Conservation (phyloP, 2,113 vertebrate genomes). For the Paradisaea rubra region DNA sequence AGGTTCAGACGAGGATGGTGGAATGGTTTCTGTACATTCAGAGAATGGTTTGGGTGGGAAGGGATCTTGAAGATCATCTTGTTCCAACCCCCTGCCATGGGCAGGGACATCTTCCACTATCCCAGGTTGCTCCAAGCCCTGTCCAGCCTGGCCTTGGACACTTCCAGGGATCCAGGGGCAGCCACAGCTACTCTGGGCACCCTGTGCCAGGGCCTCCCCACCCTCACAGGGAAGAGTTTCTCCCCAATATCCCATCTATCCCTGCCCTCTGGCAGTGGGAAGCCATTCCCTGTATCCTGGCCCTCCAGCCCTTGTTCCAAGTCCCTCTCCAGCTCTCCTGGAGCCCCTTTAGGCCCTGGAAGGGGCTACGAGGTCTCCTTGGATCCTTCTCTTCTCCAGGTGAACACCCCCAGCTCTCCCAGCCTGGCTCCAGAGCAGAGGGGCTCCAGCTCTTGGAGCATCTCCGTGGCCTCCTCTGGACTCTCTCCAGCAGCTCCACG, state of each 20-base stretch:
- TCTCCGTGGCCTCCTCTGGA: fast-evolving
- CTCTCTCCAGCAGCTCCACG: fast-evolving
- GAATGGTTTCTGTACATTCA: neutral
- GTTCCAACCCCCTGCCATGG: neutral
- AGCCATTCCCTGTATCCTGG: neutral
- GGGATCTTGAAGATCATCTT: fast-evolving
- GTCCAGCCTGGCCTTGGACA: fast-evolving
- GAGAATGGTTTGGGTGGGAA: neutral
- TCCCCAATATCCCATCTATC: fast-evolving
- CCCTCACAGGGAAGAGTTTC: neutral
- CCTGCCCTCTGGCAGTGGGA: fast-evolving
- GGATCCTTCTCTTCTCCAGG: neutral
- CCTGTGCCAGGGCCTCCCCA: fast-evolving
- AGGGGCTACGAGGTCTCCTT: neutral
- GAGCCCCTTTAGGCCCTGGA: neutral
- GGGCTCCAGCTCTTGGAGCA: fast-evolving
- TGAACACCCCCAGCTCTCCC: neutral
- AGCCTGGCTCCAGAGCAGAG: neutral
- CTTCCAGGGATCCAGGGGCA: neutral
- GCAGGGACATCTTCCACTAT: neutral
- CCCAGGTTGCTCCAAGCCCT: fast-evolving
- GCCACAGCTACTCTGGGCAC: fast-evolving
- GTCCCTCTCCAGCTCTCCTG: neutral
- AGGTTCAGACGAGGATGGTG: neutral
- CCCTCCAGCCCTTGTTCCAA: fast-evolving